These are phyloP conservation scores for Myodes glareolus DNA, from an alignment of 2,113 vertebrate genomes.

Conservation along the genomic window DNA sequence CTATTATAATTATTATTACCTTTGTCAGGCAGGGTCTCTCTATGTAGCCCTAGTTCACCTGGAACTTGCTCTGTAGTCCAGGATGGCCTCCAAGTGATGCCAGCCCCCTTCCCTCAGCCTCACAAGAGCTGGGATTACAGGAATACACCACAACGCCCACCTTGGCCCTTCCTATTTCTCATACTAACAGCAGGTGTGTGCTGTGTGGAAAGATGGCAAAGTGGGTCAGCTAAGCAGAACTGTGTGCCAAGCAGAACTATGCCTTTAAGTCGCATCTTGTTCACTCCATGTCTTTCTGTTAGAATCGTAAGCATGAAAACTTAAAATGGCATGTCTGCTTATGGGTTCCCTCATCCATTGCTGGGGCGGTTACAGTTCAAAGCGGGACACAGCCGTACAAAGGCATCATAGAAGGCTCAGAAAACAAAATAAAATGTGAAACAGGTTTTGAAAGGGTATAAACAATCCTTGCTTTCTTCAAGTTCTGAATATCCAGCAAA, in stretches of 20 bases:
- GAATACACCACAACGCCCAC: neutral
- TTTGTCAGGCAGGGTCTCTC: neutral
- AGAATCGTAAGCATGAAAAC: constrained; percentile 45
- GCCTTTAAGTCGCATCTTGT: neutral
- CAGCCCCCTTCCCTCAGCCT: neutral
- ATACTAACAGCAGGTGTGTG: neutral
- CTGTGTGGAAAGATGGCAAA: neutral
- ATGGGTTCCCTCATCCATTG: neutral
- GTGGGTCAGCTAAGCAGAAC: neutral
- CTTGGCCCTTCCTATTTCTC: neutral
- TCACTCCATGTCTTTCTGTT: neutral
- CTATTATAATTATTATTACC: too few species aligned
- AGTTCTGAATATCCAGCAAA: constrained; percentile 63
- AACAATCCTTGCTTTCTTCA: constrained; percentile 76
- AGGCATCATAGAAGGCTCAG: constrained; percentile 47
- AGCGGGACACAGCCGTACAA: constrained; percentile 39
- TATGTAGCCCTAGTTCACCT: neutral
- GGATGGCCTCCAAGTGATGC: neutral
- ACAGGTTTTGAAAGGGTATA: constrained; percentile 35
- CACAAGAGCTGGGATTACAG: neutral
- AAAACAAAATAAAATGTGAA: constrained; percentile 62
- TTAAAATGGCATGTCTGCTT: neutral
- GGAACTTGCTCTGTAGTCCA: neutral
- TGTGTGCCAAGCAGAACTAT: neutral
- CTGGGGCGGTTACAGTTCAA: constrained; percentile 23